Percentiles rank a stretch among this genome's conserved stretches.
Evolutionary conservation across 2,113 vertebrate genomes (phyloP).

Genomic region (Sula dactylatra): DNA sequence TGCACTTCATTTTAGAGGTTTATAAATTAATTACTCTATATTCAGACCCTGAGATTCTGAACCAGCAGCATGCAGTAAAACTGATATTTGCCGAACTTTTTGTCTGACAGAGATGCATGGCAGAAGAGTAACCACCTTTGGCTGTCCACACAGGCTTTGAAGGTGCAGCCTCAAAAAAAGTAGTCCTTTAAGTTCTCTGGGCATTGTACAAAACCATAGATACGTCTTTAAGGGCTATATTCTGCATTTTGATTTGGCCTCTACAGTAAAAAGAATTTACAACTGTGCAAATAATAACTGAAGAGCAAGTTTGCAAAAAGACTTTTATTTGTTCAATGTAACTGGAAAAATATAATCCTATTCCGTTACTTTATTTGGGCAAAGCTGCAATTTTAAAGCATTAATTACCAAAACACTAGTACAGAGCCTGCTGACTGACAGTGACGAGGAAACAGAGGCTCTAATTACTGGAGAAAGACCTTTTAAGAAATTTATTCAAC

Average conservation of each 20-base stretch:
- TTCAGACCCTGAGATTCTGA: neutral
- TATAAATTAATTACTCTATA: neutral
- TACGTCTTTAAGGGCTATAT: neutral
- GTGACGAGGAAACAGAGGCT: neutral
- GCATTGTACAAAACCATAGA: neutral
- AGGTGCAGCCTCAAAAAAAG: neutral
- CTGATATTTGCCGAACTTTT: neutral
- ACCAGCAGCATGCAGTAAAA: neutral
- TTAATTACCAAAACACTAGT: neutral
- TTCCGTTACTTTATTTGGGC: neutral
- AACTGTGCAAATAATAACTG: neutral
- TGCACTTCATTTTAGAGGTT: neutral
- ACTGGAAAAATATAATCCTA: neutral
- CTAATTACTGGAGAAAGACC: neutral
- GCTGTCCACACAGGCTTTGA: neutral
- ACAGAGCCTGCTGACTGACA: neutral
- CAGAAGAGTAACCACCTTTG: neutral
- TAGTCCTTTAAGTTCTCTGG: neutral
- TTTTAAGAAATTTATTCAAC: neutral
- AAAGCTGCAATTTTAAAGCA: neutral
- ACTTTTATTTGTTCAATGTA: neutral
- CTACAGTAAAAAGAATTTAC: neutral
- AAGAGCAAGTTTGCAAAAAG: neutral
- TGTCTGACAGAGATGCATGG: neutral
- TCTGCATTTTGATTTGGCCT: neutral